A percentile compares a stretch with the other conserved stretches of the same genome.
Conservation (phyloP, 2,113 vertebrate genomes). For the Patagioenas fasciata region DNA sequence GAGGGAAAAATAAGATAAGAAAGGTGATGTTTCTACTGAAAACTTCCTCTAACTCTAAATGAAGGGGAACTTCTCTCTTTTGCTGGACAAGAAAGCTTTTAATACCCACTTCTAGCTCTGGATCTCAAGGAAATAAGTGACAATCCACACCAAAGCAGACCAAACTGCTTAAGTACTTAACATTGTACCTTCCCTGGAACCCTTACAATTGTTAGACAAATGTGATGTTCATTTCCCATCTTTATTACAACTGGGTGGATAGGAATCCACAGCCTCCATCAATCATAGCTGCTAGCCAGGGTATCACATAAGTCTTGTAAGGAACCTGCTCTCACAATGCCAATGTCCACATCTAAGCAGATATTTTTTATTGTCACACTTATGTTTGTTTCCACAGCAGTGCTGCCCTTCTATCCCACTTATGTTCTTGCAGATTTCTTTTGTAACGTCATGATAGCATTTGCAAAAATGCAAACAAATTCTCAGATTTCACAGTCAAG, state of each 20-base stretch:
- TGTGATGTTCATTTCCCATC: neutral
- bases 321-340: rapidly evolving
- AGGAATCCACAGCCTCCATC: neutral
- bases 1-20: neutral
- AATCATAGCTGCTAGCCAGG: neutral
- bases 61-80: neutral
- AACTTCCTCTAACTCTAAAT: neutral
- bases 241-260: neutral
- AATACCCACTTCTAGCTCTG: neutral
- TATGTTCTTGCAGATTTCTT: neutral
- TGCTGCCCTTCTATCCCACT: neutral
- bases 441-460: neutral
- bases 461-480: neutral
- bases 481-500: neutral
- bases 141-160: neutral
- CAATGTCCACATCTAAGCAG: neutral
- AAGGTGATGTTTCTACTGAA: neutral
- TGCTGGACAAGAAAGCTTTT: neutral
- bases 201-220: neutral
- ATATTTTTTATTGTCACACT: neutral
- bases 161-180: neutral
- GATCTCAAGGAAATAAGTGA: neutral
- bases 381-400: neutral
- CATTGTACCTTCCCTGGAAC: neutral
- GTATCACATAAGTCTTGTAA: neutral